These are phyloP conservation scores for Cassiopea xamachana DNA, from an alignment of 30 jellyfish, hydroid and myxozoan species.

Conservation along the genomic window DNA sequence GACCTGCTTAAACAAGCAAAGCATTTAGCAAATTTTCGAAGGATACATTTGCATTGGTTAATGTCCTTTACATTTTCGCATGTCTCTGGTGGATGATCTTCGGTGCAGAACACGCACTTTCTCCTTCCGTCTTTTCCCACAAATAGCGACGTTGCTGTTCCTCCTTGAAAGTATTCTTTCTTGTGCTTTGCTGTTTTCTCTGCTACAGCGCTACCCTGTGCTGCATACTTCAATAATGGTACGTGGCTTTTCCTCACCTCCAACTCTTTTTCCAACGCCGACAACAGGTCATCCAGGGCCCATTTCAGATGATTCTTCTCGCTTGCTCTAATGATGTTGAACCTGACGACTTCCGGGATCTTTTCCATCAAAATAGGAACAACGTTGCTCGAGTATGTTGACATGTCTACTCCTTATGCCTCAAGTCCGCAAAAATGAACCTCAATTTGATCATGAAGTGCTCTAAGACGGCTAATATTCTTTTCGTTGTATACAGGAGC, in stretches of 20 bases:
- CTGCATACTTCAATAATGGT: slow-evolving; percentile 9
- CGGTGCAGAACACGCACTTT: slow-evolving; percentile 32
- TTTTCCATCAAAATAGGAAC: slow-evolving; percentile 60
- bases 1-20: slow-evolving; percentile 35
- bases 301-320: slow-evolving; percentile 21
- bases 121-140: slow-evolving; percentile 16
- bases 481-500: slow-evolving; percentile 54
- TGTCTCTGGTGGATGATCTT: slow-evolving; percentile 43
- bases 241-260: slow-evolving; percentile 7
- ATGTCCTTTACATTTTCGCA: slow-evolving; percentile 16
- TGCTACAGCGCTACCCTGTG: background rate
- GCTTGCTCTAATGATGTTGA: background rate
- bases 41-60: slow-evolving; percentile 22
- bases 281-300: slow-evolving; percentile 20
- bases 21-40: slow-evolving; percentile 26
- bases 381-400: slow-evolving; percentile 14
- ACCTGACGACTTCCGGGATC: slow-evolving; percentile 38
- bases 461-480: slow-evolving; percentile 26
- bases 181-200: background rate
- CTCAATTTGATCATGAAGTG: slow-evolving; percentile 63
- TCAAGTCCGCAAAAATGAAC: slow-evolving; percentile 64
- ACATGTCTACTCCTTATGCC: slow-evolving; percentile 49
- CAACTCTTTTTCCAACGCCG: slow-evolving; percentile 29
- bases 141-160: slow-evolving; percentile 28
- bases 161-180: background rate